Conservation (phyloP, 2,113 vertebrate genomes). For the Amblyopsis rosae region DNA sequence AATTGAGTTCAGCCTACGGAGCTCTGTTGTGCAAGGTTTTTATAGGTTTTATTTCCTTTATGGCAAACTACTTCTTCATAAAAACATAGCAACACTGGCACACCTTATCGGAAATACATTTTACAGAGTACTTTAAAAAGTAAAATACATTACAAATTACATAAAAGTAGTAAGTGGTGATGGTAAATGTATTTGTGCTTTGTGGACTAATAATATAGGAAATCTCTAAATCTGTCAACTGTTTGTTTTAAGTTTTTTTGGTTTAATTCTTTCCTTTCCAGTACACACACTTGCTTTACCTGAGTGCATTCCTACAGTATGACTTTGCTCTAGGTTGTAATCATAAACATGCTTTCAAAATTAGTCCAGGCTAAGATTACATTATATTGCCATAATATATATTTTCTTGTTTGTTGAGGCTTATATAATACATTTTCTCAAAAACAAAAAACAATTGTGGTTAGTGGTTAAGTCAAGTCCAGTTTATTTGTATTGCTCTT, state of each 20-base stretch:
- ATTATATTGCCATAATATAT: not conserved
- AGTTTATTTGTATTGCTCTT: no score
- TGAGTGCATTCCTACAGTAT: not conserved
- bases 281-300: not conserved
- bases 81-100: no score
- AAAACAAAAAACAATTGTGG: not conserved
- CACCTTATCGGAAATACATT: no score
- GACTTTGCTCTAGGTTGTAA: not conserved
- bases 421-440: not conserved
- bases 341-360: not conserved
- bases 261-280: constrained; percentile 5
- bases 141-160: no score
- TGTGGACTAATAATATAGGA: no score
- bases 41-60: constrained; percentile 17
- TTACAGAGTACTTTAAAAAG: no score
- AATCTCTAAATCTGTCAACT: no score
- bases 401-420: not conserved
- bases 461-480: not conserved
- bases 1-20: constrained; percentile 55
- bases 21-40: constrained; percentile 11
- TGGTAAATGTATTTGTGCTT: no score
- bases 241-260: not conserved
- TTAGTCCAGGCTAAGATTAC: not conserved
- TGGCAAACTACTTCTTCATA: constrained; percentile 9
- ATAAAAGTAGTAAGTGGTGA: no score